Evolutionary conservation across 2,797 vertebrate genomes (phyloP).

Genomic region (Pagetopsis macropterus): DNA sequence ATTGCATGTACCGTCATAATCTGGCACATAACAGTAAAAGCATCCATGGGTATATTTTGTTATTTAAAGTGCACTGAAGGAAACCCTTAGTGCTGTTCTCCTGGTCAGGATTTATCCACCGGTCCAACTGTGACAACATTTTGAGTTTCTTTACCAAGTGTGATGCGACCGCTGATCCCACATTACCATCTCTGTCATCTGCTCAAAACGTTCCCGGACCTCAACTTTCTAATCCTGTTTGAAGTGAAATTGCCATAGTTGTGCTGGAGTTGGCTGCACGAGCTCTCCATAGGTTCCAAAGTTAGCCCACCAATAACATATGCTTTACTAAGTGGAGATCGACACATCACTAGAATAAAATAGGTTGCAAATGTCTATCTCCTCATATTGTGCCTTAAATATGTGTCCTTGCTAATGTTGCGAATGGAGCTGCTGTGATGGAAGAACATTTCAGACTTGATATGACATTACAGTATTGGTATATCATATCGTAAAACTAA

Average conservation of each 20-base stretch:
- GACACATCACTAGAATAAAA: background rate
- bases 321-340: background rate
- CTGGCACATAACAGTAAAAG: constrained; percentile 38
- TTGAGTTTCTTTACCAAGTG: constrained; percentile 13
- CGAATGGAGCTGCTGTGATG: too few relatives aligned
- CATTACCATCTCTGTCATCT: constrained; percentile 19
- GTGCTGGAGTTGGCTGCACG: background rate
- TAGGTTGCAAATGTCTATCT: background rate
- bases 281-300: too few relatives aligned
- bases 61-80: constrained; percentile 35
- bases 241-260: background rate
- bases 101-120: constrained; percentile 24
- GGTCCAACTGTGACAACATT: constrained; percentile 16
- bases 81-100: constrained; percentile 16
- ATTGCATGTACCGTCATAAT: constrained; percentile 44
- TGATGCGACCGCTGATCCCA: constrained; percentile 1
- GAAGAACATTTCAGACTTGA: too few relatives aligned
- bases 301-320: too few relatives aligned
- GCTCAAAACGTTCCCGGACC: constrained; percentile 8
- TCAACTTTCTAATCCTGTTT: background rate
- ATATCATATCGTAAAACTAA: too few relatives aligned
- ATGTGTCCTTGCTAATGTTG: too few relatives aligned
- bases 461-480: too few relatives aligned
- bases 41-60: constrained; percentile 25
- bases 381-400: background rate